phyloP scores from a whole-genome alignment of 1,140 invertebrate genomes.

The Lepidurus apus region DNA sequence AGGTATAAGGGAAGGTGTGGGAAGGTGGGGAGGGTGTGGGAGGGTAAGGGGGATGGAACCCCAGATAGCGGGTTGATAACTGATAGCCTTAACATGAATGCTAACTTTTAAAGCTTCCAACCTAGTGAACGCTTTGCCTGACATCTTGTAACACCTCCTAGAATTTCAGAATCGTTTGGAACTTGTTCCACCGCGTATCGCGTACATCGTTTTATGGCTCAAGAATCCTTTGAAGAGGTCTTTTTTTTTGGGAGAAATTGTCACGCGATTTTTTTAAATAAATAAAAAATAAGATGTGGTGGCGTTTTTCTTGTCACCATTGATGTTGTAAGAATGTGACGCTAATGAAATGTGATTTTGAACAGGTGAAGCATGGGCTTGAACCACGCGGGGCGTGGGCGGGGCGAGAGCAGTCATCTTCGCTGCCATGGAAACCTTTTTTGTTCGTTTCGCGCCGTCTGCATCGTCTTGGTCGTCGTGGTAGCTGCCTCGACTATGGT shows the following conservation, averaged over 20 bases:
- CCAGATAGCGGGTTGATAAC: constrained; percentile 5
- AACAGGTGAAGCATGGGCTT: not conserved
- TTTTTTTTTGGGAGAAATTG: not conserved
- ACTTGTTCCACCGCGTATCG: too few species aligned
- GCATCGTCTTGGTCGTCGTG: not conserved
- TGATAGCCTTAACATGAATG: not conserved
- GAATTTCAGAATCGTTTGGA: not conserved
- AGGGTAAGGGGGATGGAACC: not conserved
- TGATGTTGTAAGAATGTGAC: not conserved
- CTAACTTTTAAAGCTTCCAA: constrained; percentile 5
- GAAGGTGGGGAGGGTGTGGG: not conserved
- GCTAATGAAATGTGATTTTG: not conserved
- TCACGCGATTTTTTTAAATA: not conserved
- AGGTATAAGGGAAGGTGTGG: not conserved
- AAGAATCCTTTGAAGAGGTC: not conserved
- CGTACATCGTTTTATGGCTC: not conserved
- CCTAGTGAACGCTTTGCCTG: not conserved
- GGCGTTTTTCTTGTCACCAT: not conserved
- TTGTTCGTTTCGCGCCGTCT: constrained; percentile 3
- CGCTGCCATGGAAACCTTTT: not conserved
- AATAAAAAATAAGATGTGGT: not conserved
- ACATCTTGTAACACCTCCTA: not conserved
- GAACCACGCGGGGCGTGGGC: constrained; percentile 13
- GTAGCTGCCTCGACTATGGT: not conserved
- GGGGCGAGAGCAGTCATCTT: not conserved